Evolutionary conservation across 2,797 vertebrate species (phyloP), one percentile per base, ranked within the genome.

Genomic region (Remorina albescens): DNA sequence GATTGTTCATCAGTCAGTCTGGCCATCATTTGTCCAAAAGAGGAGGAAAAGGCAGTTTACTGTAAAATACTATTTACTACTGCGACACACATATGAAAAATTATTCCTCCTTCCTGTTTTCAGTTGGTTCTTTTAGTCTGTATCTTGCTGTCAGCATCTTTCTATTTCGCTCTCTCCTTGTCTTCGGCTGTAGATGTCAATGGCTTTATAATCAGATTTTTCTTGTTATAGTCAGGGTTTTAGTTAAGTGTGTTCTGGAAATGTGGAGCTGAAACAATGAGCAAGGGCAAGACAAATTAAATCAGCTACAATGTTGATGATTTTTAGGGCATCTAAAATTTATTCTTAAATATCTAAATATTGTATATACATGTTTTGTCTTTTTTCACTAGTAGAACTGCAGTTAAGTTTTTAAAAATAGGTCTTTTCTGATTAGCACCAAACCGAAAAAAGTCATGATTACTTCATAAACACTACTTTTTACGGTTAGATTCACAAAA

Each of bases 1-100:
- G 39, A 13, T 51, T 70, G 67, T 63, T 83, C 80, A 83, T 88
- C 84, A 83, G 78, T 89, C 88, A 85, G 74, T 63, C 76, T 80
- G 73, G 87, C 84, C 80, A 74, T 83, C 34, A 28, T 83, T 83
- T 81, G 82, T 78, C 80, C 74, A 60, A 25, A 54, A 25, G 39
- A 30, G 51, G 28, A 68, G 44, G 50, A 46, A 4, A 62, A 62
- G 56, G 65, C 53, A 50, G 65, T 76, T 83, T 55, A 75, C 57
- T 12, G 23, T 57, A 58, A 64, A 60, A 81, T 79, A 80, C 54
- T 51, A 84, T 80, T 80, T 79, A 60, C 66, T 63, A 59, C 44
- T 51, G 57, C 47, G 18, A 71, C 77, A 68, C 36, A n/a, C 26
- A 71, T 42, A 62, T 78, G 76, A 88, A 67, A 80, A 74, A 77